Percentiles rank a stretch among this genome's conserved stretches.
Conservation (phyloP, 2,797 vertebrate genomes). For the Microctenopoma stevenorrisi region DNA sequence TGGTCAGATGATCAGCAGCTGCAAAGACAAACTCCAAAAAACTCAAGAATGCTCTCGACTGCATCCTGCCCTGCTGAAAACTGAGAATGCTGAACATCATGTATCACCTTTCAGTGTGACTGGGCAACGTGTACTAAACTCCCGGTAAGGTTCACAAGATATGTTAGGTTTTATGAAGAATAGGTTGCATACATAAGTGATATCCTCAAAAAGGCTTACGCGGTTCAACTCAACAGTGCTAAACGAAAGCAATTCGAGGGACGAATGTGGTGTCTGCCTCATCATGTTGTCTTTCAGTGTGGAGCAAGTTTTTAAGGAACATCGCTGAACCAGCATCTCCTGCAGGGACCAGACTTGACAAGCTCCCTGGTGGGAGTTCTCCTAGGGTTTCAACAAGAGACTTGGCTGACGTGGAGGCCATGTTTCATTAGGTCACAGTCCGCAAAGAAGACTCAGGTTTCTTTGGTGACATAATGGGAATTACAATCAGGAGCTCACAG, state of each 20-base stretch:
- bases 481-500: constrained; percentile 5
- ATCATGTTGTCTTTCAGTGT: constrained; percentile 45
- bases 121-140: background rate
- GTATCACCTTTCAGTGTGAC: background rate
- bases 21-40: too few relatives aligned
- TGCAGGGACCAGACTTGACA: constrained; percentile 34
- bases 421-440: constrained; percentile 38
- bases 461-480: constrained; percentile 48
- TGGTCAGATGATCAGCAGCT: too few relatives aligned
- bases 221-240: background rate
- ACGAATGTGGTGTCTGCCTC: constrained; percentile 50
- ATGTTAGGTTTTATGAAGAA: background rate
- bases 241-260: background rate
- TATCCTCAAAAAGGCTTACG: constrained; percentile 7
- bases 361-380: constrained; percentile 32
- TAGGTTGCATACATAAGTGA: constrained; percentile 2
- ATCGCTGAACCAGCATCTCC: constrained; percentile 37
- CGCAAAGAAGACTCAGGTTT: constrained; percentile 11
- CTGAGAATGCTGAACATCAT: background rate
- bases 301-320: constrained; percentile 34
- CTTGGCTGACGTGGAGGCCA: constrained; percentile 23
- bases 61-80: background rate
- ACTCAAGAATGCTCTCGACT: background rate
- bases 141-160: background rate
- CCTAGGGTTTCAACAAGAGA: constrained; percentile 34